phyloP scores from a whole-genome alignment of 30 jellyfish, hydroid and myxozoan genomes.

The Aurelia coerulea region DNA sequence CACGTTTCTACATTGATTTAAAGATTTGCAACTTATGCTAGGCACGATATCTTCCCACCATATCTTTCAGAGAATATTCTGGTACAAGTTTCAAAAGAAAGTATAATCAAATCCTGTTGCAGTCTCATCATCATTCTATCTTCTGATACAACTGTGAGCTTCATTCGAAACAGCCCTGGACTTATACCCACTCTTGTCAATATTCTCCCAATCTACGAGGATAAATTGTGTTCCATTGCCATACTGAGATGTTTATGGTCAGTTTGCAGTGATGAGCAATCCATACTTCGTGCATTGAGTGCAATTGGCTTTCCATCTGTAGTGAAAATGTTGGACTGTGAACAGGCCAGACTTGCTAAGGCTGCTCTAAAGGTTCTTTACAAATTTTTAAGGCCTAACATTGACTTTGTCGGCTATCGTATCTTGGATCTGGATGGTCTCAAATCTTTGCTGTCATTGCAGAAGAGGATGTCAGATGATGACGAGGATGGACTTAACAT shows the following conservation, averaged over 20 bases:
- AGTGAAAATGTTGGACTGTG: conserved; percentile 20
- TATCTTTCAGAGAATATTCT: not conserved
- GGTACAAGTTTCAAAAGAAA: conserved; percentile 7
- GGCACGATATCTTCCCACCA: too few relatives aligned
- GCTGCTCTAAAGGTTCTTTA: conserved; percentile 32
- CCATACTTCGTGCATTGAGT: not conserved
- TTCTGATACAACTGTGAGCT: not conserved
- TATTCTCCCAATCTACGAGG: conserved; percentile 9
- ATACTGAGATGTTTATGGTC: conserved; percentile 48
- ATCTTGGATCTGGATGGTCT: conserved; percentile 31
- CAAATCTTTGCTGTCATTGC: conserved; percentile 12
- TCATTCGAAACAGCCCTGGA: not conserved
- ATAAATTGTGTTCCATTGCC: conserved; percentile 1
- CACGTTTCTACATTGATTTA: too few relatives aligned
- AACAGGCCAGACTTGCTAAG: conserved; percentile 12
- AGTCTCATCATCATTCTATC: not conserved
- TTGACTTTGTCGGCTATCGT: not conserved
- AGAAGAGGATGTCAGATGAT: conserved; percentile 1
- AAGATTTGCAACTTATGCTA: too few relatives aligned
- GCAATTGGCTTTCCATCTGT: conserved; percentile 44
- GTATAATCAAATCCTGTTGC: conserved; percentile 7
- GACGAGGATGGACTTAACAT: not conserved
- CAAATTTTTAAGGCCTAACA: conserved; percentile 3
- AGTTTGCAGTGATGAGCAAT: not conserved
- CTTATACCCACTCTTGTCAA: conserved; percentile 19